A percentile compares a stretch with the other conserved stretches of the same genome.
phyloP scores from a whole-genome alignment of 2,113 vertebrate genomes.

The Microtus richardsoni region DNA sequence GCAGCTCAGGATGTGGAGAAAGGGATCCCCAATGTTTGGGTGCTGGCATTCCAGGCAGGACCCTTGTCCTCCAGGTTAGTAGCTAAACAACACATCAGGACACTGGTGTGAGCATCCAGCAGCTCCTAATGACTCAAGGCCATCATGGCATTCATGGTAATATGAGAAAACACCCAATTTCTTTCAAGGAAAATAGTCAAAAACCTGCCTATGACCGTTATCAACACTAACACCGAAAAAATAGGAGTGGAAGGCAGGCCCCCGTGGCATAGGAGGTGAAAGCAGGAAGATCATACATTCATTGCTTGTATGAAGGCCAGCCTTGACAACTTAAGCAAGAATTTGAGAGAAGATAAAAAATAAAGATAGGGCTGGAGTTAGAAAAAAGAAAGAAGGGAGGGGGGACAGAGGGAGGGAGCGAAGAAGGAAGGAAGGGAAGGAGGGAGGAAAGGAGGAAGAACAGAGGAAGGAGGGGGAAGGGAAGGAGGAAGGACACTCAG shows the following conservation, averaged over 20 bases:
- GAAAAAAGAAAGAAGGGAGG: too few relatives aligned
- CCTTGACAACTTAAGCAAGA: neutral
- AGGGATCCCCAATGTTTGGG: neutral
- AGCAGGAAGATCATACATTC: neutral
- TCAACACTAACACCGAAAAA: neutral
- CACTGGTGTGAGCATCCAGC: neutral
- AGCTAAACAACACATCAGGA: neutral
- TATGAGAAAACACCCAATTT: neutral
- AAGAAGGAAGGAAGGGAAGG: accelerated
- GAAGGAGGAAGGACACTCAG: neutral
- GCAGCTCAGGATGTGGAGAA: neutral
- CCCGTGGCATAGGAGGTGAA: neutral
- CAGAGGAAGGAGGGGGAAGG: too few relatives aligned
- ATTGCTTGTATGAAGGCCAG: neutral
- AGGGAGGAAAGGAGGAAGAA: accelerated
- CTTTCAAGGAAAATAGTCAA: neutral
- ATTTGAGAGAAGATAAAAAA: neutral
- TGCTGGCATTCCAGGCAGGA: neutral
- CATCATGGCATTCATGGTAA: neutral
- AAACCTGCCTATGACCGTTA: neutral
- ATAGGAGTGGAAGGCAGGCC: neutral
- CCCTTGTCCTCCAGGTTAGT: neutral
- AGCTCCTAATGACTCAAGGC: neutral
- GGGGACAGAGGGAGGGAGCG: too few relatives aligned
- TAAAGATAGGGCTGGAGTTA: neutral